Base-by-base conservation (phyloP, 2,797 vertebrate species). In the Paratrypauchen microcephalus region DNA sequence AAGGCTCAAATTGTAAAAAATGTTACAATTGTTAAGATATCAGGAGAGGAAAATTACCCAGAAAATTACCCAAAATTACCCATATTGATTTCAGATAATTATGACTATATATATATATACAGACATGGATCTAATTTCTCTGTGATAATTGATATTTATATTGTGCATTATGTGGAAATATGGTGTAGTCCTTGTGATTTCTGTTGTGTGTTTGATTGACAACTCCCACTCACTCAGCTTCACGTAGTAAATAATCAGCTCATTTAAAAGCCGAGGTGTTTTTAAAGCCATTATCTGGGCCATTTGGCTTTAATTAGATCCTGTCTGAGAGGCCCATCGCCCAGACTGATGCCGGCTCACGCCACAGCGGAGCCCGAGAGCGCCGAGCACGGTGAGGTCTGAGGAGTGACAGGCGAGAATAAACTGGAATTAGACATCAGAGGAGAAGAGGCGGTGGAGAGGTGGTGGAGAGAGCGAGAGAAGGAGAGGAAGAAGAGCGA, bases 231-330 rank as follows among this genome's bases (percentile, higher is more conserved):
- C 87, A 45, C 41, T 45, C 41, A 15, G 13, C 41, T 45, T 1
- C 13, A 16, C 84, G 79, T 69, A 81, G 79, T 90, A 87, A 90
- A 90, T 86, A 92, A 91, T 88, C 89, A 87, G 80, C 83, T 90
- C 83, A 84, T 91, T 90, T 91, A 87, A 89, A 86, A 84, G 86
- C 77, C 83, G 77, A 82, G 86, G 89, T 90, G 82, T 94, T 93
- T 93, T 90, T 91, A 93, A 90, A 92, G 92, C 89, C 90, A 92
- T 96, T 96, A 95, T 95, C 94, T 94, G 94, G 92, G 92, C 93
- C 93, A 85, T 94, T 96, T 96, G 93, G 93, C 92, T 93, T 93
- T 95, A 95, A 96, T 95, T 95, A 94, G 90, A 24, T 57, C 55
- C 83, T 87, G 86, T 90, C 87, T 87, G 80, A 11, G 52, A 85